Evolutionary conservation across 2,797 vertebrate species (phyloP).

Genomic region (Salmo trutta): DNA sequence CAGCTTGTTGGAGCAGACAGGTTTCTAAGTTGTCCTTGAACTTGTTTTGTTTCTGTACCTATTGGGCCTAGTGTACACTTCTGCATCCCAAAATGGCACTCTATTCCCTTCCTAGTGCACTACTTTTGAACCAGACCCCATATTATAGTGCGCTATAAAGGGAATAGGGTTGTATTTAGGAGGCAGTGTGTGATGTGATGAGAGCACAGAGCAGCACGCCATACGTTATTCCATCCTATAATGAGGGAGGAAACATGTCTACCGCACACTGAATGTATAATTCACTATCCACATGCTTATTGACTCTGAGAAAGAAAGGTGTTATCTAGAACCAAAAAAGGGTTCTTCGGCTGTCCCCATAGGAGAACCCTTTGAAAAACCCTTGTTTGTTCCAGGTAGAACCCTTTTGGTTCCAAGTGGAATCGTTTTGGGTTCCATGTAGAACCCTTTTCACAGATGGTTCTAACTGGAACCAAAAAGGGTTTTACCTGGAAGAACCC

Average conservation of each 20-base stretch:
- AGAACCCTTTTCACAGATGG: too few relatives aligned
- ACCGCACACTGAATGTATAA: conserved; percentile 75
- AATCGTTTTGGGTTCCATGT: too few relatives aligned
- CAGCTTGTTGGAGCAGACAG: conserved; percentile 69
- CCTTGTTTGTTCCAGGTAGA: too few relatives aligned
- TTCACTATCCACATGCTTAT: conserved; percentile 64
- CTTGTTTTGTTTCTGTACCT: conserved; percentile 67
- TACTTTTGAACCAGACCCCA: not conserved
- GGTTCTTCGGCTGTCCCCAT: too few relatives aligned
- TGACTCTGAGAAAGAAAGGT: not conserved
- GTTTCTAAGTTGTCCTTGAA: conserved; percentile 66
- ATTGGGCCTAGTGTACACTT: conserved; percentile 50
- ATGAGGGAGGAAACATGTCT: conserved; percentile 71
- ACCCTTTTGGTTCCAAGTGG: too few relatives aligned
- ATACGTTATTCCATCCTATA: conserved; percentile 79
- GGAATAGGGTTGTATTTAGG: not conserved
- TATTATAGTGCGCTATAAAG: not conserved
- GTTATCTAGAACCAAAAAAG: too few relatives aligned
- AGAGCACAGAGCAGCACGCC: conserved; percentile 72
- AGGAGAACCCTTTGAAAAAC: too few relatives aligned
- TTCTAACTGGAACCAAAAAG: too few relatives aligned
- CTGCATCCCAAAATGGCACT: too few relatives aligned
- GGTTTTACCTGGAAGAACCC: too few relatives aligned
- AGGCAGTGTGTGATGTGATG: conserved; percentile 52
- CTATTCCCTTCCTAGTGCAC: not conserved